A percentile compares a stretch with the other conserved stretches of the same genome.
These are phyloP conservation scores for Apantesis nais DNA, from an alignment of 2,888 invertebrate genomes.

Conservation along the genomic window DNA sequence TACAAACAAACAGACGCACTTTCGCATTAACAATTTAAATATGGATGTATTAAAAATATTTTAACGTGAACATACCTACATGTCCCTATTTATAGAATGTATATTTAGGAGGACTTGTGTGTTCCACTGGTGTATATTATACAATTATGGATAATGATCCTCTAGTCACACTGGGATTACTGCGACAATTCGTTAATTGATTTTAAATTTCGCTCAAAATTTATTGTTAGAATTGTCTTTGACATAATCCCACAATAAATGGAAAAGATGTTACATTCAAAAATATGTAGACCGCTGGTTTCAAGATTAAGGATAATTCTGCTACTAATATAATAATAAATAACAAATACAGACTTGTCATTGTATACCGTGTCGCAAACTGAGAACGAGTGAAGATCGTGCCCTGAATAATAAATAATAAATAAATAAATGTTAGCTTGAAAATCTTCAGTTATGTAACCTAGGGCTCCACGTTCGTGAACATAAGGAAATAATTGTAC, in stretches of 20 bases:
- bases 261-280: neutral
- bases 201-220: neutral
- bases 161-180: neutral
- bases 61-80: neutral
- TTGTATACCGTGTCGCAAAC: neutral
- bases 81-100: neutral
- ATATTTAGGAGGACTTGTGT: neutral
- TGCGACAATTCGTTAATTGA: neutral
- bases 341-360: neutral
- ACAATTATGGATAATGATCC: neutral
- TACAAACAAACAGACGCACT: no score
- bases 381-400: neutral
- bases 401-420: no score
- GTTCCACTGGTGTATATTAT: neutral
- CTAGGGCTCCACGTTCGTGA: neutral
- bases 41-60: neutral
- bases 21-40: no score
- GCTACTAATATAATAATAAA: neutral
- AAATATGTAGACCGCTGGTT: neutral
- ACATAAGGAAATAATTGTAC: neutral
- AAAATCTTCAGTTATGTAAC: conserved; percentile 35
- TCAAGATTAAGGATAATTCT: neutral
- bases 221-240: neutral
- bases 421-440: conserved; percentile 9
- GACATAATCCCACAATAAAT: neutral